Evolutionary conservation across 2,113 vertebrate genomes (phyloP).

Genomic region (Platichthys flesus): DNA sequence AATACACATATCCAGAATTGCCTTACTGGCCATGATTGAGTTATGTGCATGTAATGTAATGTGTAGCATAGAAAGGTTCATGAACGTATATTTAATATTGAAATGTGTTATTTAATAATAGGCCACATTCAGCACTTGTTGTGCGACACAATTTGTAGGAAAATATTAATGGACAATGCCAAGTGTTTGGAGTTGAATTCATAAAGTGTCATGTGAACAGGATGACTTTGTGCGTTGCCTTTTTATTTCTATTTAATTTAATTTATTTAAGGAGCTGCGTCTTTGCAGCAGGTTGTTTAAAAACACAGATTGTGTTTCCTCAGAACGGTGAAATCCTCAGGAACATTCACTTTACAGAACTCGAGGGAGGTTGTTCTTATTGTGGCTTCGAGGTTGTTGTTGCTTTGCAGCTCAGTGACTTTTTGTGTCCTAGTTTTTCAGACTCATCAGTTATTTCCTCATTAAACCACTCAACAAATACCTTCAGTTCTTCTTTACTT

Average conservation of each 20-base stretch:
- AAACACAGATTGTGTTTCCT: background rate
- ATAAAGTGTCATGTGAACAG: conserved; percentile 25
- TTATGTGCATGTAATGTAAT: conserved; percentile 21
- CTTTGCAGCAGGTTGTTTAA: background rate
- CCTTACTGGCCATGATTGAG: conserved; percentile 15
- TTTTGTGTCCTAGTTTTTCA: background rate
- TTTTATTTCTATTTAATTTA: background rate
- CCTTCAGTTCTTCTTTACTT: background rate
- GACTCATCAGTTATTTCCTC: background rate
- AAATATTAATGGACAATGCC: conserved; percentile 3
- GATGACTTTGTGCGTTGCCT: conserved; percentile 1
- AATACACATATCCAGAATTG: background rate
- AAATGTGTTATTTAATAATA: conserved; percentile 12
- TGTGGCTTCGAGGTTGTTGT: background rate
- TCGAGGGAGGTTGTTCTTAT: no score
- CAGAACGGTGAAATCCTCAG: background rate
- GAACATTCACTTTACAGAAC: background rate
- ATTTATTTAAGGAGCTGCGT: background rate
- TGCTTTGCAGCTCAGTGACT: background rate
- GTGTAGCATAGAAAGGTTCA: background rate
- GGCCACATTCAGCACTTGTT: background rate
- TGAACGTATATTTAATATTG: conserved; percentile 14
- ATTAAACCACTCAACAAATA: background rate
- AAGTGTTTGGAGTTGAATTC: conserved; percentile 15
- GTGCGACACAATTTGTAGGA: conserved; percentile 1